Percentiles rank a stretch among this genome's conserved stretches.
Conservation (phyloP, 2,113 vertebrate genomes). For the Poeciliopsis prolifica region DNA sequence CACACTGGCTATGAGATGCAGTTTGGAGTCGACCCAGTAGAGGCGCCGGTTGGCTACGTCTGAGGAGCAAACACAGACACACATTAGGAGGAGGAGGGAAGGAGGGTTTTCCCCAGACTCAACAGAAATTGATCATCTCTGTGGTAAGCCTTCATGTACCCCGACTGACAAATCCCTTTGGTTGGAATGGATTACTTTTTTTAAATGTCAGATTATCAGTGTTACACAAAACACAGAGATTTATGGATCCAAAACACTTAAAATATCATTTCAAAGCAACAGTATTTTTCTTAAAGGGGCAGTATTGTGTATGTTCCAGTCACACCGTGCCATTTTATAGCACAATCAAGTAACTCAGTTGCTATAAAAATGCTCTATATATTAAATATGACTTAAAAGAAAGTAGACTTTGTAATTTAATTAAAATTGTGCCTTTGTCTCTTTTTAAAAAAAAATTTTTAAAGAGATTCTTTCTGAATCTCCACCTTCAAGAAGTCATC, state of each 20-base stretch:
- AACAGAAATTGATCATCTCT: slow-evolving; percentile 52
- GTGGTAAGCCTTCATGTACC: slow-evolving; percentile 34
- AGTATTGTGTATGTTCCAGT: no score
- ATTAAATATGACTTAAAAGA: no score
- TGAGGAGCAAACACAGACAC: slow-evolving; percentile 67
- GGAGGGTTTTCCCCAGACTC: slow-evolving; percentile 21
- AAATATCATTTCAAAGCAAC: not conserved
- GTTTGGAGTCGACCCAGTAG: slow-evolving; percentile 99
- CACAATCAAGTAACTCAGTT: no score
- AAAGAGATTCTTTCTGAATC: no score
- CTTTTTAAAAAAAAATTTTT: no score
- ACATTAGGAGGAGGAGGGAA: not conserved
- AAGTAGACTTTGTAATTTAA: no score
- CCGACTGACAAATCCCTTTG: slow-evolving; percentile 52
- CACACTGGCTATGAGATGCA: slow-evolving; percentile 92
- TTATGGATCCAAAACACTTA: not conserved
- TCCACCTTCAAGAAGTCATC: no score
- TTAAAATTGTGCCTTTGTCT: no score
- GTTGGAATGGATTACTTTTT: slow-evolving; percentile 56
- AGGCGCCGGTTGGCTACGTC: slow-evolving; percentile 92
- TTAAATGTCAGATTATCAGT: slow-evolving; percentile 52
- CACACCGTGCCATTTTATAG: no score
- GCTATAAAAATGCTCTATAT: no score
- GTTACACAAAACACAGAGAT: slow-evolving; percentile 10
- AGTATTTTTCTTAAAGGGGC: not conserved